Percentiles rank a stretch among this genome's conserved stretches.
Evolutionary conservation across 2,113 vertebrate species (phyloP).

Genomic region (Cochlearius cochlearius): DNA sequence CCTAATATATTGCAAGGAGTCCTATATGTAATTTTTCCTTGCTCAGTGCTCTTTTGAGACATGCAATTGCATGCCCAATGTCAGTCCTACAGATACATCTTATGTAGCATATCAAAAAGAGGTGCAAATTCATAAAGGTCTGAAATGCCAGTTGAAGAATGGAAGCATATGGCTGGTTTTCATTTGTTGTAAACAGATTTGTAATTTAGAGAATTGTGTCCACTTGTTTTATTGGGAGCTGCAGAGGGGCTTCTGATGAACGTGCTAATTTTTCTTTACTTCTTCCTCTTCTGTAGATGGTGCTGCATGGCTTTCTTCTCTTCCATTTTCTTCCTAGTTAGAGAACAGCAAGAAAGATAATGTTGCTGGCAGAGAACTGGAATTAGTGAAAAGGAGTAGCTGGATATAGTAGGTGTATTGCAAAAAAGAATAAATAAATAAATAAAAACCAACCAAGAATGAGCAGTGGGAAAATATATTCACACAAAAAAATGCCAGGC

Average conservation of each 20-base stretch:
- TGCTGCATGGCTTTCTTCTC: not conserved
- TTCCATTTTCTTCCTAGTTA: not conserved
- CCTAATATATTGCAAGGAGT: not conserved
- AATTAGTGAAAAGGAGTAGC: not conserved
- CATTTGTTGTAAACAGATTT: not conserved
- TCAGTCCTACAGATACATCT: not conserved
- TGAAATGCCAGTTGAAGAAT: not conserved
- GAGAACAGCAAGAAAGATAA: not conserved
- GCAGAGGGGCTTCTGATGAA: not conserved
- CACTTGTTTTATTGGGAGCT: not conserved
- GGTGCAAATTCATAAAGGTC: not conserved
- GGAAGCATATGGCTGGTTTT: not conserved
- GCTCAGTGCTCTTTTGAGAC: not conserved
- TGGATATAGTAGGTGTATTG: not conserved
- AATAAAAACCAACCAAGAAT: not conserved
- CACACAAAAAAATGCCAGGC: not conserved
- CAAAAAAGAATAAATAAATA: not conserved
- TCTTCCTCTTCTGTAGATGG: not conserved
- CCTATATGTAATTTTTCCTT: not conserved
- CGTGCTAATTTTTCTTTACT: not conserved
- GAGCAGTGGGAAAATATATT: not conserved
- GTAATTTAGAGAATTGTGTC: not conserved
- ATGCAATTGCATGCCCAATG: not conserved
- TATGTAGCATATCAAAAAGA: not conserved
- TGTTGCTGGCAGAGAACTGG: not conserved